Base-by-base conservation (phyloP, 2,888 invertebrate genomes). In the Priocnemis perturbator region DNA sequence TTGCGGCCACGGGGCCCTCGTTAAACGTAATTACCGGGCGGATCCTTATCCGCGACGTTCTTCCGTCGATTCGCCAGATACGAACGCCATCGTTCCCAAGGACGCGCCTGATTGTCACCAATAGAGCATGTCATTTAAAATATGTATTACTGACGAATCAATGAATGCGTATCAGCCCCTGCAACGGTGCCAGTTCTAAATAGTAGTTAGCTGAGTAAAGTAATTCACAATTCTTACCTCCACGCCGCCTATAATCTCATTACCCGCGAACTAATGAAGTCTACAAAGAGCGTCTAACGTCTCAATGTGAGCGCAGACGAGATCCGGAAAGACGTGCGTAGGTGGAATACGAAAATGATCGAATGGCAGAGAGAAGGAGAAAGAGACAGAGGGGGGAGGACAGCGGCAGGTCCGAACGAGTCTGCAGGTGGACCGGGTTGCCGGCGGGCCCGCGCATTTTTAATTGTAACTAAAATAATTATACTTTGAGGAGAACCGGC, bases 381-480 rank as follows among this genome's bases (percentile, higher is more conserved):
- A n/a, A 59, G 59, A 59, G 21, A 21, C 9, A 59, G 44, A 19
- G 21, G 3, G 44, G 3, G 37, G 30, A 78, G 72, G 76, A 60
- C 68, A 65, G 68, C 60, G 72, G 65, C 64, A 65, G 74, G 11
- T 37, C 55, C 56, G 77, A 69, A 63, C 72, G 64, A 68, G 77
- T 73, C 78, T 72, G 72, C 58, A 69, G 68, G 63, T 50, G 64
- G 53, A 47, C 23, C 66, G 64, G 52, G 78, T 74, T 67, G 76
- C 76, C 78, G 60, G 71, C 70, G 78, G 78, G 77, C 77, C 81
- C 81, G 83, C 86, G 85, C 82, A 86, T 86, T 86, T 86, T 86
- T 86, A 86, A 86, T 85, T 86, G 83, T 79, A 85, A 83, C 85
- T 86, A 86, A 86, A 87, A 86, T 87, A 87, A 87, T 87, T 86